Base-by-base conservation (phyloP, 1,140 invertebrate genomes). In the Sinonovacula constricta region DNA sequence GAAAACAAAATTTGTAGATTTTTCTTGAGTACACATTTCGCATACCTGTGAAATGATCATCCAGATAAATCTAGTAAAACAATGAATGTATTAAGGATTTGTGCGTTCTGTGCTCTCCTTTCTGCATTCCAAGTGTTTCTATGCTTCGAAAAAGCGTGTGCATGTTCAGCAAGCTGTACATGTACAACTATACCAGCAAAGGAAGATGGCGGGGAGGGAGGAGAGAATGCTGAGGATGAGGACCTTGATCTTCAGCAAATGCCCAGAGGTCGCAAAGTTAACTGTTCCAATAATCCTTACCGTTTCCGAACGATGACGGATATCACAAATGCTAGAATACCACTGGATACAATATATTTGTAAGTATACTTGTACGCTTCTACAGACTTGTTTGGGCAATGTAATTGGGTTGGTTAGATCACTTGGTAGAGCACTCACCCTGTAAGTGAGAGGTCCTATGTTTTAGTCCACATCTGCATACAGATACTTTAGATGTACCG, bases 301-400 rank as follows among this genome's bases (percentile, higher is more conserved):
- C 36, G 39, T n/a, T 76, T 76, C 28, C 56, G 22, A 36, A 65
- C 72, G n/a, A 67, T 76, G 1, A 63, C 53, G 36, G 72, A 76
- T 30, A 14, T 76, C 10, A 66, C 49, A 39, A 36, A 18, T 26
- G 72, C 54, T 10, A 67, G 33, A n/a, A 76, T 76, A 22, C 72
- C 72, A 7, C 24, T 76, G 28, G 72, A 76, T 59, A 76, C 72
- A 22, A 76, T 76, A 65, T 65, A 76, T 59, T 76, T 76, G 72
- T 76, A 67, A 76, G 72, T 76, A 57, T 39, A 45, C 39, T 18
- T n/a, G n/a, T n/a, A 45, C 18, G 7, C 39, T 45, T 45, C 7
- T 45, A 10, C 7, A 45, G 18, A 45, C 39, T 45, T 45, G 7
- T 45, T 45, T 45, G 7, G 39, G 18, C 18, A 45, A 45, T 45